Percentiles rank a stretch among this genome's conserved stretches.
phyloP scores from a whole-genome alignment of 2,888 invertebrate genomes.

The Steinernema carpocapsae region DNA sequence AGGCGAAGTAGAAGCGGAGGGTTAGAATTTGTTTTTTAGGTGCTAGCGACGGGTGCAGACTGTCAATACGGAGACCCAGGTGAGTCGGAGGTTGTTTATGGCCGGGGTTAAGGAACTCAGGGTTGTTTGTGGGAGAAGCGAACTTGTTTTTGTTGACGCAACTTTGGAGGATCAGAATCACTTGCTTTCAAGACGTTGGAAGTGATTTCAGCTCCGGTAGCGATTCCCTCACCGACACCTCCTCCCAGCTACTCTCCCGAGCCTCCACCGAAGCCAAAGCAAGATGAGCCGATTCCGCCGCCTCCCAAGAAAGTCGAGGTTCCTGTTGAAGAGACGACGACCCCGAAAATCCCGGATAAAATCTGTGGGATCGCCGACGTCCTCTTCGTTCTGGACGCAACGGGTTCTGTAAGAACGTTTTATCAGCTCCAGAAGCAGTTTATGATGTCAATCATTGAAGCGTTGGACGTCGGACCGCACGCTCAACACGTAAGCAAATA shows the following conservation, averaged over 20 bases:
- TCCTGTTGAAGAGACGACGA: not conserved
- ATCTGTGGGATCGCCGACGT: slow-evolving; percentile 40
- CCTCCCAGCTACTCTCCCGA: not conserved
- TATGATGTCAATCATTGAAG: slow-evolving; percentile 40
- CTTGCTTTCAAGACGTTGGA: not conserved
- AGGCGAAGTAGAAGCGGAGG: no score
- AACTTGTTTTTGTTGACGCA: not conserved
- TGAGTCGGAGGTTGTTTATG: not conserved
- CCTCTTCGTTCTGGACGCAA: slow-evolving; percentile 45
- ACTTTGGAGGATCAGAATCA: not conserved
- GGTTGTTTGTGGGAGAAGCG: not conserved
- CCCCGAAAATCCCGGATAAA: not conserved
- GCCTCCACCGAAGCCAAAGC: not conserved
- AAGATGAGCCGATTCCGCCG: not conserved
- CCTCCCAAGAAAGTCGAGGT: slow-evolving; percentile 26
- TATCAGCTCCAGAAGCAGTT: slow-evolving; percentile 45
- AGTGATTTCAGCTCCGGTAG: not conserved
- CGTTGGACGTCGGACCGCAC: slow-evolving; percentile 41
- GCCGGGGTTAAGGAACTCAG: not conserved
- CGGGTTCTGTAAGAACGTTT: slow-evolving; percentile 42
- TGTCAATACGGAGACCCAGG: not conserved
- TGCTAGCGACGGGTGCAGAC: not conserved
- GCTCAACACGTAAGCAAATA: slow-evolving; percentile 40
- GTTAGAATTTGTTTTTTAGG: not conserved
- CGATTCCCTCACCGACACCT: slow-evolving; percentile 25